phyloP scores from a whole-genome alignment of 2,113 vertebrate species.

The Paradoxurus hermaphroditus region DNA sequence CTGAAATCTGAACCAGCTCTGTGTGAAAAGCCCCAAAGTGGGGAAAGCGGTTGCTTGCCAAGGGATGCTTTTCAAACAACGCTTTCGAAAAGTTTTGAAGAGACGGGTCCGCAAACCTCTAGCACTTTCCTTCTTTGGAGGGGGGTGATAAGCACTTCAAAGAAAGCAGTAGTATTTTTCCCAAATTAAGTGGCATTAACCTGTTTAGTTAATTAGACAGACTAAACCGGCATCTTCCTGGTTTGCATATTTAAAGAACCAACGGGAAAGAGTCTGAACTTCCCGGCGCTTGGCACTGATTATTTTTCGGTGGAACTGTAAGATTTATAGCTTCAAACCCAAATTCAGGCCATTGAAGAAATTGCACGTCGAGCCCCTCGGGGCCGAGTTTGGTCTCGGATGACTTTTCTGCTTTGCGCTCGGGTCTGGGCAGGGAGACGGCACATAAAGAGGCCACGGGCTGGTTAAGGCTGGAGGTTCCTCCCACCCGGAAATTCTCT shows the following conservation, averaged over 20 bases:
- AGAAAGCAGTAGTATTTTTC: background rate
- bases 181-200: conserved; percentile 10
- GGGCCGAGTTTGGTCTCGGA: conserved; percentile 18
- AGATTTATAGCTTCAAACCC: conserved; percentile 33
- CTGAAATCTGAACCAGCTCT: background rate
- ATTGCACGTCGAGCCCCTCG: background rate
- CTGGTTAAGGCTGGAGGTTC: background rate
- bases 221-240: background rate
- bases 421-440: background rate
- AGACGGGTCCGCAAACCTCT: background rate
- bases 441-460: background rate
- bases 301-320: background rate
- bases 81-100: background rate
- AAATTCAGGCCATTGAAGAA: conserved; percentile 52
- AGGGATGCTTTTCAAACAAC: background rate
- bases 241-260: conserved; percentile 19
- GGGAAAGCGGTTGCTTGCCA: background rate
- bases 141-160: background rate
- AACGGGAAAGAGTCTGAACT: background rate
- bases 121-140: background rate
- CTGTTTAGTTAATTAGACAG: conserved; percentile 36
- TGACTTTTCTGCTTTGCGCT: background rate
- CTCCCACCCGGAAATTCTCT: conserved; percentile 62
- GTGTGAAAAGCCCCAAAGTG: background rate
- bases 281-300: background rate